Conservation (phyloP, 2,797 vertebrate species). For the Ciconia nigra region DNA sequence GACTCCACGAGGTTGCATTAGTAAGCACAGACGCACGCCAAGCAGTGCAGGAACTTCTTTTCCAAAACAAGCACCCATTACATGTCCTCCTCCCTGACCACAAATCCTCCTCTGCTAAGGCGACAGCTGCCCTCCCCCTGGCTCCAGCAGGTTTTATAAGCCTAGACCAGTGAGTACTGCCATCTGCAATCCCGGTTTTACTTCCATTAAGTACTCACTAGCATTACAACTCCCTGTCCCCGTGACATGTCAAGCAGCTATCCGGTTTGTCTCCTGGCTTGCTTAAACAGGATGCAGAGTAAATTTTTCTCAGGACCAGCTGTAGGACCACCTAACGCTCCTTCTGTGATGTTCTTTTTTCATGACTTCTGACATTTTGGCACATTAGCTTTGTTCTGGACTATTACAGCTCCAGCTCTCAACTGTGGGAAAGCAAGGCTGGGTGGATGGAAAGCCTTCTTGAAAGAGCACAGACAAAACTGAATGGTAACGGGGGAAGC, state of each 20-base stretch:
- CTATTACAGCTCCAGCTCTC: neutral
- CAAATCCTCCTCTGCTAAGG: neutral
- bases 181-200: neutral
- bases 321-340: neutral
- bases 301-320: neutral
- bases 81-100: neutral
- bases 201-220: neutral
- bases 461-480: neutral
- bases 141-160: neutral
- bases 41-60: neutral
- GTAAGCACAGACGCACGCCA: neutral
- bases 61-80: neutral
- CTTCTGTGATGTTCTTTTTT: neutral
- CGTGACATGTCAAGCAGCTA: neutral
- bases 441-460: neutral
- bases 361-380: neutral
- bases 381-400: neutral
- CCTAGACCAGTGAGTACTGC: neutral
- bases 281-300: neutral
- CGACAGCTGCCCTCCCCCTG: neutral
- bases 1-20: accelerated
- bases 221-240: neutral
- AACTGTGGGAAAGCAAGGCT: neutral
- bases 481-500: neutral
- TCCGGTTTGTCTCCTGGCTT: neutral